Conservation (phyloP, 2,888 invertebrate genomes). For the Polydrusus cervinus region DNA sequence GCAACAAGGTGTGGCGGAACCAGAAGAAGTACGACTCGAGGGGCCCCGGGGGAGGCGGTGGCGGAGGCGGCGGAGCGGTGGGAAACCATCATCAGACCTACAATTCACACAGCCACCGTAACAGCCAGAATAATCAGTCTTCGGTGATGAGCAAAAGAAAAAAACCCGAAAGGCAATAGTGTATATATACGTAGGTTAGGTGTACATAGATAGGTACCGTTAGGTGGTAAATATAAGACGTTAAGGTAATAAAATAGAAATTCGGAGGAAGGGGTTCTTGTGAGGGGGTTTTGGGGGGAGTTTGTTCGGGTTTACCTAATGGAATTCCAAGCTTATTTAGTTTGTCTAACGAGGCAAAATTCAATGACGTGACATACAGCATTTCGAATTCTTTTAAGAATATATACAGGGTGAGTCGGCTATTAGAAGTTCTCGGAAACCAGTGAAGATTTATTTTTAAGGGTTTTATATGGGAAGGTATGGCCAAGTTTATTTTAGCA, state of each 20-base stretch:
- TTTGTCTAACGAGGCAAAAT: no score
- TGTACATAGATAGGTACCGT: conserved; percentile 28
- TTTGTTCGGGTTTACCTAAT: not conserved
- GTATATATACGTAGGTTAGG: conserved; percentile 33
- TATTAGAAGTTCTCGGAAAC: no score
- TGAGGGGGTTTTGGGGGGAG: not conserved
- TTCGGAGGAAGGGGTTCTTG: conserved; percentile 4
- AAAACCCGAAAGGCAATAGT: conserved; percentile 61
- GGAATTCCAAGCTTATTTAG: not conserved
- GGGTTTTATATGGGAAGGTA: no score
- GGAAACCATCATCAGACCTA: conserved; percentile 47
- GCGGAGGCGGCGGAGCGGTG: conserved; percentile 51
- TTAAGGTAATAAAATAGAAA: conserved; percentile 13
- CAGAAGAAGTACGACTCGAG: conserved; percentile 49
- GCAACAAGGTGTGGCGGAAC: conserved; percentile 45
- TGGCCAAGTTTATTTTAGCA: no score
- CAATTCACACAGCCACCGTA: conserved; percentile 55
- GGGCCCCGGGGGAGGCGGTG: conserved; percentile 32
- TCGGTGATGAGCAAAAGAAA: conserved; percentile 60
- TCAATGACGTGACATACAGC: no score
- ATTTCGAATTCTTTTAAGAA: no score
- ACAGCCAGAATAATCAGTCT: conserved; percentile 57
- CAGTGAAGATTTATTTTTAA: no score
- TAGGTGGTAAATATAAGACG: conserved; percentile 30
- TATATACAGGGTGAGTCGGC: no score